Conservation (phyloP, 2,113 vertebrate species). For the Dicaeum eximium region DNA sequence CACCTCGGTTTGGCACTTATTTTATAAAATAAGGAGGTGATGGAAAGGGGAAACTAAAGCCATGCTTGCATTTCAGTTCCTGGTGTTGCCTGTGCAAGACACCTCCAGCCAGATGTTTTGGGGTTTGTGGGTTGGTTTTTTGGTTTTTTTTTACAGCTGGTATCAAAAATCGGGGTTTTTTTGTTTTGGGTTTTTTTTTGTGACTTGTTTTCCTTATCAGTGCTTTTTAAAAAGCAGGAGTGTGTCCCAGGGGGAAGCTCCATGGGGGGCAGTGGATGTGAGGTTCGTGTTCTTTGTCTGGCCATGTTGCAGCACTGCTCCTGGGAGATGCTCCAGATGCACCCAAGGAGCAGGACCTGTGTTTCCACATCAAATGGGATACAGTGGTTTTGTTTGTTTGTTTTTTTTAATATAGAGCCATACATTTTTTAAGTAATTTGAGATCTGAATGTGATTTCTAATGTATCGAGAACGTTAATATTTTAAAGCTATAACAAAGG, state of each 20-base stretch:
- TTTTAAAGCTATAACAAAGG: slow-evolving; percentile 80
- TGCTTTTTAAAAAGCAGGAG: slow-evolving; percentile 64
- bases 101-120: slow-evolving; percentile 45
- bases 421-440: slow-evolving; percentile 70
- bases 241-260: slow-evolving; percentile 27
- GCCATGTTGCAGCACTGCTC: neutral
- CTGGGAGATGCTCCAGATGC: neutral
- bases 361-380: slow-evolving; percentile 59
- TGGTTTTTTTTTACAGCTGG: slow-evolving; percentile 27
- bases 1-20: slow-evolving; percentile 6
- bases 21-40: neutral
- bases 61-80: slow-evolving; percentile 27
- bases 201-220: slow-evolving; percentile 35
- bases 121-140: neutral
- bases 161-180: slow-evolving; percentile 25
- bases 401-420: slow-evolving; percentile 68
- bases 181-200: slow-evolving; percentile 28
- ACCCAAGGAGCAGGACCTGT: neutral
- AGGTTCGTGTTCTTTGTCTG: neutral
- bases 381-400: slow-evolving; percentile 62
- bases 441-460: slow-evolving; percentile 79
- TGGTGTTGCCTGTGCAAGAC: slow-evolving; percentile 11
- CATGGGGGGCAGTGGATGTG: neutral
- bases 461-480: slow-evolving; percentile 75
- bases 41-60: neutral